phyloP scores from a whole-genome alignment of 37 sponge, comb jelly and placozoan genomes.

The Beroe ovata region DNA sequence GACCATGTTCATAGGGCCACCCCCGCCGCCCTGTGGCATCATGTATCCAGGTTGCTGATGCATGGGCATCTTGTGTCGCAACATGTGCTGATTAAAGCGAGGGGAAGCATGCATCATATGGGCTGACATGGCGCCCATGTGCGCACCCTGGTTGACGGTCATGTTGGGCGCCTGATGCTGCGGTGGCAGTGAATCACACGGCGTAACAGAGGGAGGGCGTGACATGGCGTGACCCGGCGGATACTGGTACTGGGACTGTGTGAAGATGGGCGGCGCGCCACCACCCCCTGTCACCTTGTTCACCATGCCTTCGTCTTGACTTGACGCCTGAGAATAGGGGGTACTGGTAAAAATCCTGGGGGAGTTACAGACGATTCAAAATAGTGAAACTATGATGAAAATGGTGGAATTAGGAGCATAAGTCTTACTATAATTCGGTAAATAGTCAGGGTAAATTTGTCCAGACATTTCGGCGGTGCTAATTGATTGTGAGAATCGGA shows the following conservation, averaged over 20 bases:
- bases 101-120: not conserved
- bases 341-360: too few relatives aligned
- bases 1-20: not conserved
- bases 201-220: conserved; percentile 33
- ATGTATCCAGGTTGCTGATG: conserved; percentile 7
- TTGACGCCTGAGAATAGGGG: conserved; percentile 35
- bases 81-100: conserved; percentile 56
- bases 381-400: too few relatives aligned
- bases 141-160: not conserved
- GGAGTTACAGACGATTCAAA: too few relatives aligned
- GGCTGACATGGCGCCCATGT: not conserved
- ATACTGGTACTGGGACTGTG: conserved; percentile 56
- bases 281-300: not conserved
- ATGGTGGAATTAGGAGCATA: too few relatives aligned
- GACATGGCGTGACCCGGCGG: not conserved
- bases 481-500: too few relatives aligned
- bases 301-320: conserved; percentile 55
- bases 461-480: too few relatives aligned
- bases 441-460: too few relatives aligned
- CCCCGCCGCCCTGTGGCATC: not conserved
- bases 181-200: not conserved
- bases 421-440: too few relatives aligned
- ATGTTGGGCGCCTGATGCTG: conserved; percentile 38
- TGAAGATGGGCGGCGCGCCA: not conserved
- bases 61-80: conserved; percentile 46